A percentile compares a stretch with the other conserved stretches of the same genome.
These are phyloP conservation scores for Myotis yumanensis DNA, from an alignment of 2,113 vertebrate genomes.

Conservation along the genomic window DNA sequence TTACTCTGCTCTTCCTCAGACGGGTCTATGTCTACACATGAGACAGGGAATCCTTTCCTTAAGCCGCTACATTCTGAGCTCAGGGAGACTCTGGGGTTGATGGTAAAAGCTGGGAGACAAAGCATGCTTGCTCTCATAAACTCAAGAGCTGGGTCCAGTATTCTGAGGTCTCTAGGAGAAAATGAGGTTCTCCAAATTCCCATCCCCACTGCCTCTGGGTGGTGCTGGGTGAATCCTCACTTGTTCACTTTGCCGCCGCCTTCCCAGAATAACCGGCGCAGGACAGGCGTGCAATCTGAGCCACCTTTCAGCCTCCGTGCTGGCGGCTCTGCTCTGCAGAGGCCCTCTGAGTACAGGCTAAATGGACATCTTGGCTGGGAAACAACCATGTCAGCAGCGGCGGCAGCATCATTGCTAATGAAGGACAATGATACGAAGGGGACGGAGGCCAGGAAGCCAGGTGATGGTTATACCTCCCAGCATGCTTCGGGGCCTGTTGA, in stretches of 20 bases:
- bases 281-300: background rate
- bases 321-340: background rate
- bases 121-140: background rate
- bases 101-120: background rate
- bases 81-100: background rate
- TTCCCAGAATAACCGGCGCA: constrained; percentile 33
- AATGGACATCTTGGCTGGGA: constrained; percentile 72
- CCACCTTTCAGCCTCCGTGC: background rate
- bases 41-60: background rate
- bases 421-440: background rate
- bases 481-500: background rate
- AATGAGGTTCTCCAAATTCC: background rate
- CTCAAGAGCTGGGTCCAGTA: constrained; percentile 43
- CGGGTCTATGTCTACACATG: accelerated
- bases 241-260: background rate
- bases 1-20: background rate
- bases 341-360: constrained; percentile 24
- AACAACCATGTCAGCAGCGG: constrained; percentile 26
- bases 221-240: background rate
- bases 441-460: background rate
- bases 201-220: background rate
- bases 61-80: background rate
- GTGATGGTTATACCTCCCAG: background rate
- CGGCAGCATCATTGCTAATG: background rate
- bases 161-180: constrained; percentile 40